Base-by-base conservation (phyloP, 2,888 invertebrate genomes). In the Exocentrus adspersus region DNA sequence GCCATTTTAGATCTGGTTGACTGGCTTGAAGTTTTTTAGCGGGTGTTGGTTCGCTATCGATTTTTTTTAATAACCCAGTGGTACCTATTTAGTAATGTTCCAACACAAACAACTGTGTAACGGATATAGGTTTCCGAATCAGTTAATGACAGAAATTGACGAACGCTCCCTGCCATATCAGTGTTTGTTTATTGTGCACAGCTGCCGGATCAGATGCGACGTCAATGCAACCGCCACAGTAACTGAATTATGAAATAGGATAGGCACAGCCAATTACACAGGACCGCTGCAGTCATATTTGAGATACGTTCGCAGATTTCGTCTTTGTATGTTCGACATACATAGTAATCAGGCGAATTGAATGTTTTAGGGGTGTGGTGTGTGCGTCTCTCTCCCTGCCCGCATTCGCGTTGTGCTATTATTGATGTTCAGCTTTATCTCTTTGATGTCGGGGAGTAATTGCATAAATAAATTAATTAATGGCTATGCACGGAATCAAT, bases 211-310 rank as follows among this genome's bases (percentile, higher is more conserved):
- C 14, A 37, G 37, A 37, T 37, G 14, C 37, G n/a, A 4, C 37
- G 14, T 37, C 37, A 37, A n/a, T 37, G 37, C 21, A 21, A 48
- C 20, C 12, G 46, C 21, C 24, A 5, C 5, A n/a, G n/a, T 21
- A 21, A 48, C 21, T 48, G 12, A 21, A 48, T 48, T 48, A 48
- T 48, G 46, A 48, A 21, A 48, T 21, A 21, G n/a, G n/a, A n/a
- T n/a, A n/a, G 12, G 37, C 12, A 21, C 14, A 48, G 21, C 10
- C 21, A 48, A 48, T 48, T 48, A 21, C 46, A 48, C 46, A n/a
- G 20, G 21, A 14, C 20, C n/a, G n/a, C 21, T 48, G 46, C 46
- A 14, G 46, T 48, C 21, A 48, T 48, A 48, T 48, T 19, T 48
- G 46, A 43, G 43, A 43, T 43, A 12, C 16, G n/a, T 21, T 48